Base-by-base conservation (phyloP, 2,888 invertebrate genomes). In the Dinocampus coccinellae region DNA sequence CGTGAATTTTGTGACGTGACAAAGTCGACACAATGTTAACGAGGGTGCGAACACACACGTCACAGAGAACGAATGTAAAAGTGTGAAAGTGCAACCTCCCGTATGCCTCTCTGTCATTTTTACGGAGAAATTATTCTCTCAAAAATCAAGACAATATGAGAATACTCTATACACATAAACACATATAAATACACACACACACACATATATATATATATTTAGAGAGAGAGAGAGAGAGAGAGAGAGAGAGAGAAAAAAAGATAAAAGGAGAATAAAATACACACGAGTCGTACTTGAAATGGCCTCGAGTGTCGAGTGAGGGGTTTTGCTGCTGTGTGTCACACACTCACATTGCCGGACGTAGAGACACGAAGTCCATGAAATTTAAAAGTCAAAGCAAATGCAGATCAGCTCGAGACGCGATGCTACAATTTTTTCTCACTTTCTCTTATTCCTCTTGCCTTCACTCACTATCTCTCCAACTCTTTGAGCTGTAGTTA, bases 361-460 rank as follows among this genome's bases (percentile, higher is more conserved):
- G 70, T 67, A 61, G 73, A 72, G 74, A 72, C 65, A 63, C 55
- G 63, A 63, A 67, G 75, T 69, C 73, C 74, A 69, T 75, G 74
- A 72, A 81, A 84, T 85, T 84, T 82, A 83, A 83, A 84, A 83
- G 84, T 83, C 83, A 85, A 85, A 84, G 81, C 78, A 79, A 80
- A 84, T 85, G 84, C 80, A 84, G 79, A 84, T 83, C 79, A 78
- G 75, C 74, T 69, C 70, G 73, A 75, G 72, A 68, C 73, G 70
- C 53, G 58, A 55, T 64, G 58, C 64, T 62, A 58, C 33, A 62
- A 52, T 42, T 16, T 42, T 42, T 63, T 55, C 42, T 26, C 52
- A 52, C 33, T 42, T 64, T 11, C 2, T 29, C 16, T 63, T 60
- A 60, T 53, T 64, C 55, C 68, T 64, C 39, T 64, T 39, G 52